Evolutionary conservation across 2,797 vertebrate genomes (phyloP), one percentile per base, ranked within the genome.

Genomic region (Monodelphis domestica): DNA sequence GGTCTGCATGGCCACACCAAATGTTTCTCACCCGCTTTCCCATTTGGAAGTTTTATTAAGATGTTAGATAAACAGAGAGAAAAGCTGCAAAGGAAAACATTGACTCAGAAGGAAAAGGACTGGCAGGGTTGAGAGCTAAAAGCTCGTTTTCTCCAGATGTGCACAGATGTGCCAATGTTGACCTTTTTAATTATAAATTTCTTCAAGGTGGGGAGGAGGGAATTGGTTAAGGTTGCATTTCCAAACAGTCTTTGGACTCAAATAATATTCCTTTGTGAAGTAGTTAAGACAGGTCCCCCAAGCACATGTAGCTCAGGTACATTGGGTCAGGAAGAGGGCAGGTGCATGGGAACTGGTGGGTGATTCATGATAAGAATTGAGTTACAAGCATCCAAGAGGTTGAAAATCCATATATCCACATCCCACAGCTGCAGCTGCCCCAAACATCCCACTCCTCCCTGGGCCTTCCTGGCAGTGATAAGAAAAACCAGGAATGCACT

Each of bases 221-320:
- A 38, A 53, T 33, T 88, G 51, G 51, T 88, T 45, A 78, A 78
- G 21, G 12, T 5, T 33, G 63, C 38, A 50, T 0, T 88, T 0
- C 0, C 87, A 54, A 91, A 7, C 5, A 0, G 14, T 56, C 14
- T 54, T 59, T 91, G 0, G 0, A 0, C 0, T 38, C 2, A 0
- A 0, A 12, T 90, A 11, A 91, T 29, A 24, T 53, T 15, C n/a
- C 26, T 1, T 88, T 89, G 87, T 5, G 53, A 59, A 4, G 30
- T 0, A 0, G 2, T 94, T 93, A 9, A 5, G 52, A 50, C 17
- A 30, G 87, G 50, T n/a, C 29, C 12, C 70, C 24, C 45, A 15
- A 2, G 87, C 53, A 53, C 4, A 24, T 33, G 87, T 29, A 52
- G 28, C 28, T 87, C 87, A 53, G 70, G 38, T 50, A 50, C 24